These are phyloP conservation scores for Belgica antarctica DNA, from an alignment of 2,888 invertebrate genomes.

Conservation along the genomic window DNA sequence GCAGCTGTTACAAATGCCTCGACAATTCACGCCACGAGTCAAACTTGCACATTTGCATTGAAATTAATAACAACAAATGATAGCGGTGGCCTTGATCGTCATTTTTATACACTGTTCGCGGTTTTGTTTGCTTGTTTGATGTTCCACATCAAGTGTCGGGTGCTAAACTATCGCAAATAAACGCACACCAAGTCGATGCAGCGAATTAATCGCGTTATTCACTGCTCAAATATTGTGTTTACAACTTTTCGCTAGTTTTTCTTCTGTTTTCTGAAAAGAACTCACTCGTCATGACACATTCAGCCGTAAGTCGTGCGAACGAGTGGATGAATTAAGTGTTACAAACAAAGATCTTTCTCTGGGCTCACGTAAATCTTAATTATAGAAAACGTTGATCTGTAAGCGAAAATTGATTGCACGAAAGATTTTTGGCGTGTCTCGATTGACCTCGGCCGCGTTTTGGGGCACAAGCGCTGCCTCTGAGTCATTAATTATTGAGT, in stretches of 20 bases:
- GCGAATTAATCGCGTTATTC: background rate
- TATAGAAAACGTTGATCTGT: background rate
- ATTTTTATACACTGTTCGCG: background rate
- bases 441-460: no score
- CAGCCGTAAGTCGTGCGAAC: slow-evolving; percentile 3
- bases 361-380: slow-evolving; percentile 11
- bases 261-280: slow-evolving; percentile 14
- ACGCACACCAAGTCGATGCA: background rate
- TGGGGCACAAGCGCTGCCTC: no score
- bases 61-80: slow-evolving; percentile 31
- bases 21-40: background rate
- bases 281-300: slow-evolving; percentile 27
- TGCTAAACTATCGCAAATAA: background rate
- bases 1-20: background rate
- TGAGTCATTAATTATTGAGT: no score
- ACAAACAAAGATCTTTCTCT: background rate
- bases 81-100: slow-evolving; percentile 35
- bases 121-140: background rate
- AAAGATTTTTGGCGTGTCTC: no score
- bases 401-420: background rate
- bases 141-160: background rate
- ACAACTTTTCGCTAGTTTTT: no score
- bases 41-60: background rate
- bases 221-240: background rate
- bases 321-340: slow-evolving; percentile 9